phyloP scores from a whole-genome alignment of 2,888 invertebrate species.

The Drosophila monieri region DNA sequence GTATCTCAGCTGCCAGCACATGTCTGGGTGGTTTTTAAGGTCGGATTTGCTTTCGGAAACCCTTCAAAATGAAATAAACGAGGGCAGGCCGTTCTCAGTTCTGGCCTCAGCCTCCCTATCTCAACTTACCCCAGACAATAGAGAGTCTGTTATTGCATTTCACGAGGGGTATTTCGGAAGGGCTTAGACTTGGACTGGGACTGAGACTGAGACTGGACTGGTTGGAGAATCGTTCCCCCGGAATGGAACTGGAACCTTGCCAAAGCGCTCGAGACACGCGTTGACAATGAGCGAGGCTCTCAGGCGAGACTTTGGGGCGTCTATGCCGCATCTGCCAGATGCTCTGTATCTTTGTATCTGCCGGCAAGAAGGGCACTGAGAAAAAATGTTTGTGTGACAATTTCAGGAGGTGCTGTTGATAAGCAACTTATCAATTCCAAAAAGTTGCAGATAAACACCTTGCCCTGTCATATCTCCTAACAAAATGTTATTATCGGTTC shows the following conservation, averaged over 20 bases:
- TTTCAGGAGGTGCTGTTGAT: not conserved
- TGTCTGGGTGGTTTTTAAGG: conserved; percentile 45
- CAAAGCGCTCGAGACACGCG: conserved; percentile 46
- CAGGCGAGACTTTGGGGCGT: conserved; percentile 69
- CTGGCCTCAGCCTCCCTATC: conserved; percentile 15
- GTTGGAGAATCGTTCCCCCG: conserved; percentile 24
- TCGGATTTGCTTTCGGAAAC: conserved; percentile 29
- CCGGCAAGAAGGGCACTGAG: not conserved
- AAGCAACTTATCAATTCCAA: not conserved
- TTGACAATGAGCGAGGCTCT: conserved; percentile 69
- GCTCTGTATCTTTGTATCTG: conserved; percentile 1
- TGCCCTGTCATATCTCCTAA: not conserved
- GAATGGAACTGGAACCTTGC: conserved; percentile 36
- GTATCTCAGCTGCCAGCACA: conserved; percentile 10
- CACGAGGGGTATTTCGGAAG: conserved; percentile 13
- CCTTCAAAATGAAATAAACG: conserved; percentile 33
- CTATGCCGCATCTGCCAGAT: conserved; percentile 22
- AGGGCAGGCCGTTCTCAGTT: conserved; percentile 31
- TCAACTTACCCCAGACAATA: conserved; percentile 48
- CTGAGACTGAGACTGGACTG: not conserved
- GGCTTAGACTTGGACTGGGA: not conserved
- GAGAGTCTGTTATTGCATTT: conserved; percentile 41
- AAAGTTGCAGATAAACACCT: not conserved
- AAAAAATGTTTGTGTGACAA: not conserved
- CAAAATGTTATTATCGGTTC: not conserved